Evolutionary conservation across 2,113 vertebrate species (phyloP).

Genomic region (Rousettus leschenaultii): DNA sequence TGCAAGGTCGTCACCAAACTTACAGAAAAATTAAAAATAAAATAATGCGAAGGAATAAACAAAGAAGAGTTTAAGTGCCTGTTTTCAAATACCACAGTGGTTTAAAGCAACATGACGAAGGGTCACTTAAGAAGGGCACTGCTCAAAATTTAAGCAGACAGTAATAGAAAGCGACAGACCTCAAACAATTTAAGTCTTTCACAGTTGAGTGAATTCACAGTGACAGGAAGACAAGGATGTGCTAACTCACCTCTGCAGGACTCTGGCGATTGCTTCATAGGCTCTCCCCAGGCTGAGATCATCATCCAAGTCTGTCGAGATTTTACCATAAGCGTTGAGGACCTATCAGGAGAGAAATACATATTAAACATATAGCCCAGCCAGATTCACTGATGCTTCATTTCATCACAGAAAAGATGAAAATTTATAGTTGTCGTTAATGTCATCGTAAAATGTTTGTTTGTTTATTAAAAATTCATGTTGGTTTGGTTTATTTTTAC

Average conservation of each 20-base stretch:
- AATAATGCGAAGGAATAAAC: not conserved
- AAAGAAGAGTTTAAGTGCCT: conserved; percentile 49
- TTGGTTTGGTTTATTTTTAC: conserved; percentile 63
- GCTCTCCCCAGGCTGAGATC: conserved; percentile 81
- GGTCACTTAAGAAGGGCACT: conserved; percentile 83
- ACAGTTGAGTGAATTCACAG: conserved; percentile 80
- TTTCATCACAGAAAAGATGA: conserved; percentile 9
- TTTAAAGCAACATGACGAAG: conserved; percentile 77
- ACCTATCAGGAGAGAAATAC: conserved; percentile 71
- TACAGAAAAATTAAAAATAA: not conserved
- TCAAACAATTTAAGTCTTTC: conserved; percentile 85
- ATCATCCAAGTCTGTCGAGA: conserved; percentile 78
- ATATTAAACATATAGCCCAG: not conserved
- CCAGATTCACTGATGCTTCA: not conserved
- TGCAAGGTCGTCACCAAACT: conserved; percentile 10
- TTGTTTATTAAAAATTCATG: conserved; percentile 64
- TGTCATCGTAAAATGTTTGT: conserved; percentile 40
- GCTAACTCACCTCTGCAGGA: conserved; percentile 84
- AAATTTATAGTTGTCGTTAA: conserved; percentile 57
- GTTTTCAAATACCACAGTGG: conserved; percentile 58
- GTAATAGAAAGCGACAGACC: conserved; percentile 85
- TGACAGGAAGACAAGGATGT: conserved; percentile 79
- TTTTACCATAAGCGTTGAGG: conserved; percentile 75
- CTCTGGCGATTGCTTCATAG: conserved; percentile 80
- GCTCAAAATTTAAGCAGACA: conserved; percentile 85